phyloP scores from a whole-genome alignment of 1,140 invertebrate genomes.

The Sycophila sp. region DNA sequence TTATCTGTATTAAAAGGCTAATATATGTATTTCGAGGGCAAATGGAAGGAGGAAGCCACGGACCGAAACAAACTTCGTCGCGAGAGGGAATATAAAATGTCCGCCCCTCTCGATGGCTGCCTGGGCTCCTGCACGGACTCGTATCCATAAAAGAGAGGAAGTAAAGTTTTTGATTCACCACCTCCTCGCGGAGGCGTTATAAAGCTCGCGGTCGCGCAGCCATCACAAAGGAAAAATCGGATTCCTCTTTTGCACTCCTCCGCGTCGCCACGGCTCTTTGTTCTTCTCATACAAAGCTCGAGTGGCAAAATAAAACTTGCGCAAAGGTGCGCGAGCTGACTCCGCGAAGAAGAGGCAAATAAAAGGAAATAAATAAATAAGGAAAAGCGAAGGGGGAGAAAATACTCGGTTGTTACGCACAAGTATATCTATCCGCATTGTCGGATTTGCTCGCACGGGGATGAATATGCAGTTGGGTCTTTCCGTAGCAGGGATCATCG shows the following conservation, averaged over 20 bases:
- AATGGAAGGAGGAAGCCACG: neutral
- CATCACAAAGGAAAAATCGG: constrained; percentile 1
- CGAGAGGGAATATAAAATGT: neutral
- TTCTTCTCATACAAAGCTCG: neutral
- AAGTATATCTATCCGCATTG: no score
- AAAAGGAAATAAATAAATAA: neutral
- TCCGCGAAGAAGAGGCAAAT: neutral
- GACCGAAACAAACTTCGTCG: neutral
- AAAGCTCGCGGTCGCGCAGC: neutral
- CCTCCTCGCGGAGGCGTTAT: neutral
- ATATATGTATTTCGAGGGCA: no score
- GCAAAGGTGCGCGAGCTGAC: neutral
- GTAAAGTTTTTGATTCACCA: constrained; percentile 7
- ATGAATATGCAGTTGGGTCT: no score
- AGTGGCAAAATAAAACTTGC: neutral
- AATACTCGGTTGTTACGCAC: no score
- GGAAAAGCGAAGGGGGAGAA: neutral
- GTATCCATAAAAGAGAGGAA: neutral
- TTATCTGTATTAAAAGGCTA: no score
- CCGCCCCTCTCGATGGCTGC: neutral
- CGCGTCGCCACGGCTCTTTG: neutral
- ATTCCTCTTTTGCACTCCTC: neutral
- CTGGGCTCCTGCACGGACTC: neutral
- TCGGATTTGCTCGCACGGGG: no score
- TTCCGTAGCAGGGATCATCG: no score